phyloP scores from a whole-genome alignment of 2,888 invertebrate genomes.

The Pyralis farinalis region DNA sequence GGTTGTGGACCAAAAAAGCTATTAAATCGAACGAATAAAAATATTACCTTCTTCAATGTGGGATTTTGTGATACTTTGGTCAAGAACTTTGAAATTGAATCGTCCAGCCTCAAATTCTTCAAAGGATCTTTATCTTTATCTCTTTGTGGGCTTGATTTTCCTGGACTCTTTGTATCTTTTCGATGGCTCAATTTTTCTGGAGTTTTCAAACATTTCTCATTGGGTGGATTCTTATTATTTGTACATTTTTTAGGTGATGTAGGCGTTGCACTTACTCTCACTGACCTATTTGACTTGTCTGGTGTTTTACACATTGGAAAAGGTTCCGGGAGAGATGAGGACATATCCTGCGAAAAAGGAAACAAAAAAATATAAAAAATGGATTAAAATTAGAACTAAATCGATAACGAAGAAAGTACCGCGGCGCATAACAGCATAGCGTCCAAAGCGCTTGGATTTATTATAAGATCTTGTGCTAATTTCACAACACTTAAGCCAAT shows the following conservation, averaged over 20 bases:
- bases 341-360: constrained; percentile 34
- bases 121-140: constrained; percentile 39
- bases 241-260: constrained; percentile 30
- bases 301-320: constrained; percentile 18
- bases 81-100: constrained; percentile 39
- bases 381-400: no score
- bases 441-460: no score
- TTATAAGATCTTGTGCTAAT: no score
- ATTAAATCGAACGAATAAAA: background rate
- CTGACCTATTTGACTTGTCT: constrained; percentile 28
- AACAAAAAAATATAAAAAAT: no score
- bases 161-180: background rate
- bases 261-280: constrained; percentile 38
- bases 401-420: no score
- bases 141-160: no score
- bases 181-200: constrained; percentile 29
- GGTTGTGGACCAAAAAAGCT: background rate
- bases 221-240: constrained; percentile 16
- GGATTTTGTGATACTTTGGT: constrained; percentile 34
- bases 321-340: constrained; percentile 11
- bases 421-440: no score
- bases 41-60: constrained; percentile 29
- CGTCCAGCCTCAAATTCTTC: constrained; percentile 44
- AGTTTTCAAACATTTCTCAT: constrained; percentile 28
- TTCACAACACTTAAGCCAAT: no score